Conservation (phyloP, 1,140 invertebrate genomes). For the Drosophila bocqueti region DNA sequence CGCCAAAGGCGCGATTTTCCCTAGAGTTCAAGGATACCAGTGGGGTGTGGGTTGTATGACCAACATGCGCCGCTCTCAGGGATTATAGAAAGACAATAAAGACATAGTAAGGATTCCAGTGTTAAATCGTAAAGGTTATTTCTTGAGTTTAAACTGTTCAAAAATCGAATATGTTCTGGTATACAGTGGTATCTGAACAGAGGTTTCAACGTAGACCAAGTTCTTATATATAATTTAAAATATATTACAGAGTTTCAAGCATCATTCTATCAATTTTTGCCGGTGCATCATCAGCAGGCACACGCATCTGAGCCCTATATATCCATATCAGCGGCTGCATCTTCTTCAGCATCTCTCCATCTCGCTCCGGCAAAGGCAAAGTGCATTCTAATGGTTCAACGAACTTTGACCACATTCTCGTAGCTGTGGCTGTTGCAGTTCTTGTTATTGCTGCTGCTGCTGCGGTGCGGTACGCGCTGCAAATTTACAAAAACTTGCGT, state of each 20-base stretch:
- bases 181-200: neutral
- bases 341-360: slow-evolving; percentile 7
- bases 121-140: neutral
- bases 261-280: neutral
- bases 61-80: neutral
- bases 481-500: slow-evolving; percentile 54
- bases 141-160: neutral
- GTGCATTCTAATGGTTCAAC: slow-evolving; percentile 70
- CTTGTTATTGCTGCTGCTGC: slow-evolving; percentile 26
- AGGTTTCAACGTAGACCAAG: neutral
- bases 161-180: neutral
- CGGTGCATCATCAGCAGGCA: slow-evolving; percentile 16
- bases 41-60: neutral
- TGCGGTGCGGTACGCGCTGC: slow-evolving; percentile 51
- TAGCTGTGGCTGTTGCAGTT: slow-evolving; percentile 36
- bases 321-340: slow-evolving; percentile 21
- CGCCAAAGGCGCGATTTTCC: slow-evolving; percentile 16
- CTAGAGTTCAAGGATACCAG: slow-evolving; percentile 50
- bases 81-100: neutral
- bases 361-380: slow-evolving; percentile 30
- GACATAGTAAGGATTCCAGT: neutral
- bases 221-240: neutral
- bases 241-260: neutral
- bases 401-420: slow-evolving; percentile 74
- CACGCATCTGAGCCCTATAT: slow-evolving; percentile 6